Evolutionary conservation across 2,113 vertebrate species (phyloP).

Genomic region (Philantomba maxwellii): DNA sequence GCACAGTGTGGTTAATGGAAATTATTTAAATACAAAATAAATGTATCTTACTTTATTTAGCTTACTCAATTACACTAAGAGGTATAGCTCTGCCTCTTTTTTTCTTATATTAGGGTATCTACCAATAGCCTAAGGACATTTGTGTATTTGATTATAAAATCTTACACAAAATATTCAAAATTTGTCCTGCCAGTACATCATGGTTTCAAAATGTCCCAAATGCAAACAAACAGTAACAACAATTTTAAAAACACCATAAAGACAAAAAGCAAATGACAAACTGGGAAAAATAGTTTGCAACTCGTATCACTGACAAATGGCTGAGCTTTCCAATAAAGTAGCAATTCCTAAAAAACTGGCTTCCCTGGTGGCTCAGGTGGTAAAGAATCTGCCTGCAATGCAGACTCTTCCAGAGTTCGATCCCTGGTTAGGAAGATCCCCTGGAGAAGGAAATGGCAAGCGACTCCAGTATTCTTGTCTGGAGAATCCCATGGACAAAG

Average conservation of each 20-base stretch:
- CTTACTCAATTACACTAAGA: background rate
- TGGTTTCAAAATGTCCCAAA: background rate
- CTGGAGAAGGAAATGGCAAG: background rate
- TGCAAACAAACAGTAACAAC: background rate
- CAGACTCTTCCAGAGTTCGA: background rate
- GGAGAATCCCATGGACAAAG: background rate
- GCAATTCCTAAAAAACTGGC: background rate
- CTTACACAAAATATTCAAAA: background rate
- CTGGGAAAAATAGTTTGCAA: background rate
- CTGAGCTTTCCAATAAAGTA: background rate
- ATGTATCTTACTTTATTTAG: background rate
- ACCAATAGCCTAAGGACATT: background rate
- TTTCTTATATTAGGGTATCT: background rate
- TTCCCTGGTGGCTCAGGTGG: background rate
- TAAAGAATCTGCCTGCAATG: background rate
- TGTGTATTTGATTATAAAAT: background rate
- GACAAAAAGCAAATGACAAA: slow-evolving; percentile 14
- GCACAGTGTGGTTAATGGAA: background rate
- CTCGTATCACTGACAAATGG: background rate
- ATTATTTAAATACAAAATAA: background rate
- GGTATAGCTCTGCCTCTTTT: background rate
- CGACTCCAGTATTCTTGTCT: background rate
- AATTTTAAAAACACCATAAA: background rate
- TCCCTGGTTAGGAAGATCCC: background rate
- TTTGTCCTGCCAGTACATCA: background rate